phyloP scores from a whole-genome alignment of 2,113 vertebrate species.

The Mugil cephalus region DNA sequence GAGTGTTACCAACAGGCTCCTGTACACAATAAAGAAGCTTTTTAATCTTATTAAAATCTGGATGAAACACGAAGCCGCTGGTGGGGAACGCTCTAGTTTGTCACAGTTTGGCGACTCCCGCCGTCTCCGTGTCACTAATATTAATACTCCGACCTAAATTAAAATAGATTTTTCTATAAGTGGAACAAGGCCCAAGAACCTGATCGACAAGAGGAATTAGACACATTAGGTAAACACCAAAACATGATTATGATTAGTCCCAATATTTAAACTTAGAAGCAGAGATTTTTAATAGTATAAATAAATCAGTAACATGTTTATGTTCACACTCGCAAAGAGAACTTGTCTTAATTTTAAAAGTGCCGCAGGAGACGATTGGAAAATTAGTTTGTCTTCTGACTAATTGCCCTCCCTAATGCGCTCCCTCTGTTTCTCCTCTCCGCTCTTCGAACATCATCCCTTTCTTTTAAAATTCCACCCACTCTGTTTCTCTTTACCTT shows the following conservation, averaged over 20 bases:
- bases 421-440: constrained; percentile 30
- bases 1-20: constrained; percentile 16
- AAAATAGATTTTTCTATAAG: constrained; percentile 54
- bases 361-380: constrained; percentile 9
- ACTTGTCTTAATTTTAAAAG: constrained; percentile 32
- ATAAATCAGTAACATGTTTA: no score
- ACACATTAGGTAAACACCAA: constrained; percentile 27
- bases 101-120: constrained; percentile 15
- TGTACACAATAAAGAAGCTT: constrained; percentile 1
- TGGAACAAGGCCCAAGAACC: constrained; percentile 10
- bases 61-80: not conserved
- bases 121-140: constrained; percentile 19
- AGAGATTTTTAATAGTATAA: no score
- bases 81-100: constrained; percentile 17
- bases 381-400: constrained; percentile 45
- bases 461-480: constrained; percentile 53
- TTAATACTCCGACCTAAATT: constrained; percentile 44
- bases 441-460: constrained; percentile 5
- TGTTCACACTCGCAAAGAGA: constrained; percentile 18
- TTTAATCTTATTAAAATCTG: not conserved
- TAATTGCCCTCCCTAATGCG: constrained; percentile 54
- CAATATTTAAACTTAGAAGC: no score
- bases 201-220: constrained; percentile 28
- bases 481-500: constrained; percentile 57
- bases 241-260: constrained; percentile 4